Base-by-base conservation (phyloP, 2,113 vertebrate species). In the Pachypanchax playfairii region DNA sequence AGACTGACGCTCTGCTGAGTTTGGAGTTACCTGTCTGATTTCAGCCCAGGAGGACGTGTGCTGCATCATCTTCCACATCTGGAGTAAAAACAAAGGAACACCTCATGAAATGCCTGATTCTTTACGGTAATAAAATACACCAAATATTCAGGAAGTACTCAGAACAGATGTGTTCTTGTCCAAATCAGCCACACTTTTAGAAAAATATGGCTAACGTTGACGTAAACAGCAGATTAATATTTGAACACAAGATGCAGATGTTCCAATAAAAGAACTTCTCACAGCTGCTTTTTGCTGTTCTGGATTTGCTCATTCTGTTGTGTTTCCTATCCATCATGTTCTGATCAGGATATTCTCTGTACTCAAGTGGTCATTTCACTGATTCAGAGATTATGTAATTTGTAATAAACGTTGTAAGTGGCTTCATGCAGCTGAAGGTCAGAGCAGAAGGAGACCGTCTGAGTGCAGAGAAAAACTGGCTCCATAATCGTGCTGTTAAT, bases 51-150 rank as follows among this genome's bases (percentile, higher is more conserved):
- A 17, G 9, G 11, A 7, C 36, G 46, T 3, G 3, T 15, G 17
- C 57, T 70, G 60, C 33, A 62, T 24, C 12, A 29, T n/a, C n/a
- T n/a, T n/a, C n/a, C n/a, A n/a, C n/a, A 49, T 33, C 31, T 33
- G 31, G 31, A 33, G 31, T 6, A 51, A 49, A 35, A 47, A 6
- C 6, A 29, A 43, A 51, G 4, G 14, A 56, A 36, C 51, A 41
- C 17, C 48, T 25, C 39, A 46, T 0, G 5, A 59, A 74, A 91
- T 90, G 48, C 80, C 85, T 63, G 86, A 90, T 90, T 89, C 58
- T 85, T 71, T 68, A 47, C 79, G 78, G 85, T 62, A 48, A 73
- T 85, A 87, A 80, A 88, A 58, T 28, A 10, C 6, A 57, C 22
- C 17, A 81, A 71, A 64, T 79, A 73, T 84, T 80, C 57, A 55